Percentiles rank a stretch among this genome's conserved stretches.
Conservation (phyloP, 1,140 invertebrate species). For the Sarcophaga peregrina region DNA sequence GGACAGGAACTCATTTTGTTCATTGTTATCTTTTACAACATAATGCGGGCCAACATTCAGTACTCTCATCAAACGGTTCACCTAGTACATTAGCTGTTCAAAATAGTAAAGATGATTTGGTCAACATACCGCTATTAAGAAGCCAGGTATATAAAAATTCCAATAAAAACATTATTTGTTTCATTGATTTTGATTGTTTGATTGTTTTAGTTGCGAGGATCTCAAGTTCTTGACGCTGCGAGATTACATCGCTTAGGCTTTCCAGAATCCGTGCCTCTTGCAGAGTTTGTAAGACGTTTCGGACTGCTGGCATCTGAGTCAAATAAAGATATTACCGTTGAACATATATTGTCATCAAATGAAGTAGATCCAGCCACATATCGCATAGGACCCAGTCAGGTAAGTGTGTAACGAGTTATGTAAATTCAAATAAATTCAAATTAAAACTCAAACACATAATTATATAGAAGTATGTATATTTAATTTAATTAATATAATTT, state of each 20-base stretch:
- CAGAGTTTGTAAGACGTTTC: constrained; percentile 82
- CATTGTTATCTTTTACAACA: constrained; percentile 89
- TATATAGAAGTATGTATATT: not conserved
- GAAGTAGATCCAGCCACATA: constrained; percentile 89
- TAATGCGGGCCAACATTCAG: constrained; percentile 71
- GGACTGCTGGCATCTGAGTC: constrained; percentile 58
- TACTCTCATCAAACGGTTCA: constrained; percentile 55
- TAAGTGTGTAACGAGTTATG: constrained; percentile 70
- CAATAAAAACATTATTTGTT: not conserved
- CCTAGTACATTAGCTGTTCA: constrained; percentile 49
- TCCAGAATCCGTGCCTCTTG: constrained; percentile 87
- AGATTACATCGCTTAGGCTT: constrained; percentile 93
- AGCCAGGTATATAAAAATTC: constrained; percentile 74
- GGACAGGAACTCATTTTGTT: constrained; percentile 86
- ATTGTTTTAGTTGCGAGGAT: constrained; percentile 77
- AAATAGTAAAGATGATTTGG: constrained; percentile 72
- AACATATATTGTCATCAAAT: constrained; percentile 85
- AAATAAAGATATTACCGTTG: constrained; percentile 74
- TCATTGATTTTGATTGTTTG: not conserved
- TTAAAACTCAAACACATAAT: not conserved
- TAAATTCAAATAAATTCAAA: not conserved
- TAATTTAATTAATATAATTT: not conserved
- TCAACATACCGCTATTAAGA: constrained; percentile 88
- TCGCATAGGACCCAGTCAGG: constrained; percentile 90
- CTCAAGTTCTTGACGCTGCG: constrained; percentile 89